Conservation (phyloP, 2,888 invertebrate genomes). For the Lasioglossum marginatum region DNA sequence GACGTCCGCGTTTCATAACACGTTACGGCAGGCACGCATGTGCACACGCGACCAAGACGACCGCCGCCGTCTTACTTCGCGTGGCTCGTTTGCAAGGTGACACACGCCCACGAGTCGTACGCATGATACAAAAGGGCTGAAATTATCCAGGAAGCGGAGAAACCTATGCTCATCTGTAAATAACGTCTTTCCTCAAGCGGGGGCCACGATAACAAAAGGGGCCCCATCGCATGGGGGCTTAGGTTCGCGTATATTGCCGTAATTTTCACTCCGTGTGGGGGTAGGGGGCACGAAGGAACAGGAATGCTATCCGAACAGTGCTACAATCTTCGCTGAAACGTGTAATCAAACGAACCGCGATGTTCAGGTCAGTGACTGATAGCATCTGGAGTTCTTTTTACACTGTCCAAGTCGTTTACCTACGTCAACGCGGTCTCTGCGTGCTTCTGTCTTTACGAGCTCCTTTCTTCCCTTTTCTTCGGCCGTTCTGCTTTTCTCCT, state of each 20-base stretch:
- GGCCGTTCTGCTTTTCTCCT: background rate
- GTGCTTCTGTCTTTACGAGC: background rate
- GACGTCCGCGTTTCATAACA: constrained; percentile 74
- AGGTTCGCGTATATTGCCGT: constrained; percentile 65
- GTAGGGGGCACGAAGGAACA: constrained; percentile 13
- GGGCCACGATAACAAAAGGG: constrained; percentile 57
- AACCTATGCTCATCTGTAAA: constrained; percentile 70
- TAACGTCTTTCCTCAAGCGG: constrained; percentile 66
- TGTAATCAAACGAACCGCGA: constrained; percentile 72
- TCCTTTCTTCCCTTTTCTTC: background rate
- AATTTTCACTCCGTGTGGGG: constrained; percentile 67
- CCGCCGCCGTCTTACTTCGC: constrained; percentile 47
- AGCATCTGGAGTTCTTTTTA: constrained; percentile 59
- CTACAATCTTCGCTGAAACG: constrained; percentile 64
- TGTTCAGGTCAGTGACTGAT: constrained; percentile 71
- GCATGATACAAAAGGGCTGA: constrained; percentile 68
- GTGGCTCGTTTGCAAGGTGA: constrained; percentile 61
- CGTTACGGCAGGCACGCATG: constrained; percentile 57
- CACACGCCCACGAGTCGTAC: constrained; percentile 68
- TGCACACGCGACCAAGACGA: constrained; percentile 59
- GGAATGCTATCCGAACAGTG: constrained; percentile 49
- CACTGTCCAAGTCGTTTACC: constrained; percentile 36
- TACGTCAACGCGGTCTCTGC: constrained; percentile 20
- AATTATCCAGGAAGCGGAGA: constrained; percentile 75
- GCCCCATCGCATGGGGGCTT: constrained; percentile 22